These are phyloP conservation scores for Cyrtorhinus lividipennis DNA, from an alignment of 1,140 invertebrate genomes.

Conservation along the genomic window DNA sequence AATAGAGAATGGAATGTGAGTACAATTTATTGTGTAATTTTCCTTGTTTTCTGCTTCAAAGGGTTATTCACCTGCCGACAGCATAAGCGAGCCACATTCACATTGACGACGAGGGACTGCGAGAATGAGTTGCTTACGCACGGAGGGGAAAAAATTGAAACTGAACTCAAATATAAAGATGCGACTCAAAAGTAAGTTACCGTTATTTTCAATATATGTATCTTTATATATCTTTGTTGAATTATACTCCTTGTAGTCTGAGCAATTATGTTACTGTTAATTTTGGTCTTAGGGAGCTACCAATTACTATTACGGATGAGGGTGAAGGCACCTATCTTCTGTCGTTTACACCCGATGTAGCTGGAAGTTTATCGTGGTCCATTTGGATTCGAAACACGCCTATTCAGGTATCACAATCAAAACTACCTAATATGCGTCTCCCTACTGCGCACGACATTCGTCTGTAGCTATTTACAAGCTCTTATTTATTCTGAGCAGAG, in stretches of 20 bases:
- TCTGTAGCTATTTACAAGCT: too few relatives aligned
- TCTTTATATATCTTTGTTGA: too few relatives aligned
- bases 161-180: conserved; percentile 33
- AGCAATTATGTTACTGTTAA: too few relatives aligned
- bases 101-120: conserved; percentile 37
- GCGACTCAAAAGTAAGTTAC: conserved; percentile 26
- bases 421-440: too few relatives aligned
- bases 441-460: too few relatives aligned
- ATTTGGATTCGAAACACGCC: conserved; percentile 40
- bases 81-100: conserved; percentile 33
- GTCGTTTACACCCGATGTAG: conserved; percentile 38
- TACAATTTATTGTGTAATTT: too few relatives aligned
- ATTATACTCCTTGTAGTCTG: too few relatives aligned
- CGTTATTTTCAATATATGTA: too few relatives aligned
- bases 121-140: conserved; percentile 36
- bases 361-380: conserved; percentile 41
- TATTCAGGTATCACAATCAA: conserved; percentile 29
- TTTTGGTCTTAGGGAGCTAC: conserved; percentile 26
- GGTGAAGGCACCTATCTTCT: conserved; percentile 45
- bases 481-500: too few relatives aligned
- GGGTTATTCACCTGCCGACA: conserved; percentile 31
- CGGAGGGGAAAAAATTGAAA: conserved; percentile 35
- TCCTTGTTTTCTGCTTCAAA: conserved; percentile 21
- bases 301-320: conserved; percentile 39
- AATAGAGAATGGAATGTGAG: too few relatives aligned